A percentile compares a stretch with the other conserved stretches of the same genome.
These are phyloP conservation scores for Mandrillus leucophaeus DNA, from an alignment of 2,113 vertebrate species.

Conservation along the genomic window DNA sequence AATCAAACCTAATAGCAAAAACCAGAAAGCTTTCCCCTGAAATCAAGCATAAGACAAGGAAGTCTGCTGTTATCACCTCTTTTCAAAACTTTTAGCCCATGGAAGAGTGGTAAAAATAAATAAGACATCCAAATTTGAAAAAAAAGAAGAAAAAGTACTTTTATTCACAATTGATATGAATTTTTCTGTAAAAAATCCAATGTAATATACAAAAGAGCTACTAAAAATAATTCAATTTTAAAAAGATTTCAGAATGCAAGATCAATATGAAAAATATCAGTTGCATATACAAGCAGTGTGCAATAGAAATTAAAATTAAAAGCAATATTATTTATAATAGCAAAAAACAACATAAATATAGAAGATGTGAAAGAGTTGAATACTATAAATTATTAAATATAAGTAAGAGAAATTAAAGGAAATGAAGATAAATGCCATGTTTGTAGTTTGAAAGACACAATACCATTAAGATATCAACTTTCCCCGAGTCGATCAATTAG, in stretches of 20 bases:
- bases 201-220: background rate
- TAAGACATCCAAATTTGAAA: background rate
- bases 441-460: background rate
- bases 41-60: too few species aligned
- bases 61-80: background rate
- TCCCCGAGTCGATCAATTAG: background rate
- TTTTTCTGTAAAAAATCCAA: background rate
- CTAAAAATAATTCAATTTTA: background rate
- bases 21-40: too few species aligned
- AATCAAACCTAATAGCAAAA: background rate
- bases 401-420: background rate
- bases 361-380: background rate
- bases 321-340: background rate
- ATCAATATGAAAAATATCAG: background rate
- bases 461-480: background rate
- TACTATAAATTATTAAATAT: background rate
- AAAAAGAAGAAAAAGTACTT: background rate
- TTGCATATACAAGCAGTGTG: background rate
- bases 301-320: background rate
- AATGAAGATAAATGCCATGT: background rate
- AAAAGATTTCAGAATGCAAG: background rate
- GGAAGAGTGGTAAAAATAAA: background rate
- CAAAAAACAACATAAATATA: background rate
- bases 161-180: background rate
- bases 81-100: background rate